A percentile compares a stretch with the other conserved stretches of the same genome.
Evolutionary conservation across 2,113 vertebrate species (phyloP).

Genomic region (Cathartes aura): DNA sequence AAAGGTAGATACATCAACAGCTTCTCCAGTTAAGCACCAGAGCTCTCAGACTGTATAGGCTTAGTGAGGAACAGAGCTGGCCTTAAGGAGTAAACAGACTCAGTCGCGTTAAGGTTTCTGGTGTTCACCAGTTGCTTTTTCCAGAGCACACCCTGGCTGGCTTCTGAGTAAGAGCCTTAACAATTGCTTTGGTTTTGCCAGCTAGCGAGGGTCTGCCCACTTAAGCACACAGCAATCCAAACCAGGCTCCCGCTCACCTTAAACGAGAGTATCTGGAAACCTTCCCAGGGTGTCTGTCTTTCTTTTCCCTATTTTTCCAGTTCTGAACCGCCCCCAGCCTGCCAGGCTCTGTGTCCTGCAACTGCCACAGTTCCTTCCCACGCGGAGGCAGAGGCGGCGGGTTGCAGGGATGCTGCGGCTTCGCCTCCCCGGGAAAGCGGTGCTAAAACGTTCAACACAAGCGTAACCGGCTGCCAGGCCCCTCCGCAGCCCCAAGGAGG

Average conservation of each 20-base stretch:
- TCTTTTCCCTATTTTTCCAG: no score
- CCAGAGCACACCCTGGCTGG: not conserved
- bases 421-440: not conserved
- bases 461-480: not conserved
- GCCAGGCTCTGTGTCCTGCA: not conserved
- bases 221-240: not conserved
- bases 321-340: not conserved
- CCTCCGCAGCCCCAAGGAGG: not conserved
- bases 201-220: not conserved
- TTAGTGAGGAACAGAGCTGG: not conserved
- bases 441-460: accelerated
- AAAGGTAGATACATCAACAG: not conserved
- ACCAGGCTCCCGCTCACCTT: not conserved
- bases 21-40: not conserved
- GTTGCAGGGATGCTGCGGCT: not conserved
- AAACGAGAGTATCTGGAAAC: no score
- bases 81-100: not conserved
- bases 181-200: not conserved
- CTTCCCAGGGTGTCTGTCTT: not conserved
- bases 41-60: not conserved
- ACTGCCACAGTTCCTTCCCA: accelerated
- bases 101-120: not conserved
- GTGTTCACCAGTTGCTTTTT: not conserved
- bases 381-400: accelerated
- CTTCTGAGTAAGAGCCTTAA: no score